Conservation (phyloP, 2,113 vertebrate species). For the Lophius piscatorius region DNA sequence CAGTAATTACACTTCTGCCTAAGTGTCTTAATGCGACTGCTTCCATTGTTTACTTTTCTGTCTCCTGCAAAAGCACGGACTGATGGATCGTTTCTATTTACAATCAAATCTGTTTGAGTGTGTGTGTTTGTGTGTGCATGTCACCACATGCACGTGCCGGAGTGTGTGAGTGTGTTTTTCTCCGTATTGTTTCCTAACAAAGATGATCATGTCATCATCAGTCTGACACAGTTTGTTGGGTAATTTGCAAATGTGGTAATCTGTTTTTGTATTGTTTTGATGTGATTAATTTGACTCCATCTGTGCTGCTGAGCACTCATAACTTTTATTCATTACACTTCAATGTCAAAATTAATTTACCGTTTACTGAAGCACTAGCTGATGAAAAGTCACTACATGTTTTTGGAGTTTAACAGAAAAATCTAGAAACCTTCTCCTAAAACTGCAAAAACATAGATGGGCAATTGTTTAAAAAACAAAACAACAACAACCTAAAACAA, state of each 20-base stretch:
- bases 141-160: slow-evolving; percentile 1
- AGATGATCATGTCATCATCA: slow-evolving; percentile 12
- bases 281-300: slow-evolving; percentile 4
- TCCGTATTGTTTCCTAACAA: slow-evolving; percentile 9
- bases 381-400: too few species aligned
- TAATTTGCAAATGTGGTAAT: slow-evolving; percentile 6
- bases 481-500: too few species aligned
- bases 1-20: slow-evolving; percentile 78
- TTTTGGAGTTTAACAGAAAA: too few species aligned
- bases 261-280: slow-evolving; percentile 4
- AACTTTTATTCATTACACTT: too few species aligned
- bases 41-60: slow-evolving; percentile 67
- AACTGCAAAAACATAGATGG: too few species aligned
- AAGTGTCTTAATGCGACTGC: slow-evolving; percentile 72
- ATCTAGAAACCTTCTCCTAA: too few species aligned
- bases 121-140: slow-evolving; percentile 18
- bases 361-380: too few species aligned
- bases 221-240: slow-evolving; percentile 9
- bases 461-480: too few species aligned
- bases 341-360: too few species aligned
- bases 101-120: slow-evolving; percentile 16
- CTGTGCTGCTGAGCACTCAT: background rate
- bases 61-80: slow-evolving; percentile 47
- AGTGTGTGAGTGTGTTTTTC: slow-evolving; percentile 21
- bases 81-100: slow-evolving; percentile 67